A percentile compares a stretch with the other conserved stretches of the same genome.
Evolutionary conservation across 2,888 invertebrate species (phyloP).

Genomic region (Globia sparganii): DNA sequence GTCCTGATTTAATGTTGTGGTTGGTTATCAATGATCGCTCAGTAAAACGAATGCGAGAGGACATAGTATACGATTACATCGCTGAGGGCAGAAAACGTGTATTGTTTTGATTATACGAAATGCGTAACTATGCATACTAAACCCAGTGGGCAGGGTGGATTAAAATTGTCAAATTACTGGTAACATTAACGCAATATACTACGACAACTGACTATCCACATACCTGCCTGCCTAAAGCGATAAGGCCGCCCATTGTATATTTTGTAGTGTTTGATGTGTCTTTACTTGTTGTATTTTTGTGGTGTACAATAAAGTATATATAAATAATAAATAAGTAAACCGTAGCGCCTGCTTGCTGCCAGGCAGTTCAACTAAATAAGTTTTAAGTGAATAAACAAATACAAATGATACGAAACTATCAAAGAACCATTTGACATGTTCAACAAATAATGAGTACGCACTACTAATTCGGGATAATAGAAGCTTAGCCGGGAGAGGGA

Average conservation of each 20-base stretch:
- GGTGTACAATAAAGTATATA: no score
- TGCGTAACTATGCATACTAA: background rate
- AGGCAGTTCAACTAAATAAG: background rate
- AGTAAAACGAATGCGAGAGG: slow-evolving; percentile 39
- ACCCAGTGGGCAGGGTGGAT: background rate
- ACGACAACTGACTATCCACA: background rate
- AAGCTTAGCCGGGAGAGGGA: slow-evolving; percentile 20
- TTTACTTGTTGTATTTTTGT: no score
- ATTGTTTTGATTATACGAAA: background rate
- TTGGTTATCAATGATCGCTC: slow-evolving; percentile 39
- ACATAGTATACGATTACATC: slow-evolving; percentile 21
- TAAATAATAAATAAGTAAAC: no score
- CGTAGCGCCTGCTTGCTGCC: background rate
- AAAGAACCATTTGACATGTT: slow-evolving; percentile 17
- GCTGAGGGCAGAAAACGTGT: background rate
- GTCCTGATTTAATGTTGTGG: slow-evolving; percentile 10
- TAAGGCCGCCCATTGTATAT: no score
- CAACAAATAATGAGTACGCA: slow-evolving; percentile 25
- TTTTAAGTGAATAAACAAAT: slow-evolving; percentile 3
- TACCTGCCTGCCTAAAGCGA: no score
- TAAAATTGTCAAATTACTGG: background rate
- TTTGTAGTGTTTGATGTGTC: no score
- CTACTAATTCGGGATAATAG: slow-evolving; percentile 37
- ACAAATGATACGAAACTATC: slow-evolving; percentile 13
- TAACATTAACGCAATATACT: background rate